Conservation (phyloP, 2,888 invertebrate species). For the Argyresthia goedartella region DNA sequence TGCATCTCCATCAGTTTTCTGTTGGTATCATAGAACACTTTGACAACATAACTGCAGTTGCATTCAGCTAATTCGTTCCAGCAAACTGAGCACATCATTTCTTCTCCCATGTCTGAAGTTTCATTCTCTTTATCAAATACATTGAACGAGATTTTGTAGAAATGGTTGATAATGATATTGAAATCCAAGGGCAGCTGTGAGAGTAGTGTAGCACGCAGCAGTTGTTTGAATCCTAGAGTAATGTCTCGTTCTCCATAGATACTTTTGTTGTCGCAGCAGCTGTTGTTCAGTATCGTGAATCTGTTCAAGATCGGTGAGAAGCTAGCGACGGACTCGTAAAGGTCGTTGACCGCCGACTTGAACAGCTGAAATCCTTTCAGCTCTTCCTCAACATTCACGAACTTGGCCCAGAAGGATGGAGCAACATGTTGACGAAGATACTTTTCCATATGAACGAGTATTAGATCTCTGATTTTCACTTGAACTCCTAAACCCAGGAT, state of each 20-base stretch:
- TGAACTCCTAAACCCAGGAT: constrained; percentile 46
- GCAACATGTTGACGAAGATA: constrained; percentile 72
- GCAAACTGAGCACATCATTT: constrained; percentile 80
- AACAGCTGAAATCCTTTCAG: constrained; percentile 75
- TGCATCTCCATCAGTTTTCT: constrained; percentile 82
- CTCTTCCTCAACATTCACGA: constrained; percentile 62
- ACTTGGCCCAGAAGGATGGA: constrained; percentile 77
- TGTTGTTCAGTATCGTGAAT: constrained; percentile 63
- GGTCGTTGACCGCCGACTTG: constrained; percentile 74
- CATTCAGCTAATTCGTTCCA: constrained; percentile 70
- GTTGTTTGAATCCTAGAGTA: constrained; percentile 72
- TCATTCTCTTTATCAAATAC: constrained; percentile 72
- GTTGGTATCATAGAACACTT: constrained; percentile 83
- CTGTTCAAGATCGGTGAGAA: constrained; percentile 68
- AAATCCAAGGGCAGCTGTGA: constrained; percentile 80
- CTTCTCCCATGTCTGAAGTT: constrained; percentile 68
- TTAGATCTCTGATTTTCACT: constrained; percentile 49
- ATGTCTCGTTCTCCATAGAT: constrained; percentile 69
- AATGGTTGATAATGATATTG: constrained; percentile 77
- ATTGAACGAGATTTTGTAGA: constrained; percentile 83
- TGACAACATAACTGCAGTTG: constrained; percentile 75
- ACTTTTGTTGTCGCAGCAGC: constrained; percentile 48
- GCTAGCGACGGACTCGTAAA: constrained; percentile 69
- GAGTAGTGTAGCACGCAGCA: constrained; percentile 75
- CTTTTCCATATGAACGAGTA: constrained; percentile 65